Conservation (phyloP, 2,113 vertebrate species). For the Melanerpes aurifrons region DNA sequence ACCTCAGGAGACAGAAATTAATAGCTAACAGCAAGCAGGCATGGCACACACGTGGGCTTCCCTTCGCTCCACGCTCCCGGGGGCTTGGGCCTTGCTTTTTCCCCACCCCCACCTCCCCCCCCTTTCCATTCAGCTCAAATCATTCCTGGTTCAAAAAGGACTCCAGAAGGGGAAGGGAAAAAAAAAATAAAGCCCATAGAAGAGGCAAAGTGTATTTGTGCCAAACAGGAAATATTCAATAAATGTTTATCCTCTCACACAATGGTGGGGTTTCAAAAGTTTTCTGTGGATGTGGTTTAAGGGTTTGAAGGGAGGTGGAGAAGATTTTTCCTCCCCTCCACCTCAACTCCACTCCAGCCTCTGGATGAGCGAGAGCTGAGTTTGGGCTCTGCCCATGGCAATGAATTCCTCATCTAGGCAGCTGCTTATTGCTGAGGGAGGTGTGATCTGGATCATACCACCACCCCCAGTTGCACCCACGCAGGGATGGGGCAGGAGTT, state of each 20-base stretch:
- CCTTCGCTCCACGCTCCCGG: neutral
- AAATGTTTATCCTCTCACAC: constrained; percentile 47
- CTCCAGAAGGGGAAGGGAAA: neutral
- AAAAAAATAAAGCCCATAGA: constrained; percentile 1
- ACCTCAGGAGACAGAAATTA: constrained; percentile 63
- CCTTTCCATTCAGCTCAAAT: constrained; percentile 40
- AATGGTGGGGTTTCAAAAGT: constrained; percentile 33
- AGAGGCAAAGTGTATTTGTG: neutral
- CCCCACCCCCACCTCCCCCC: no score
- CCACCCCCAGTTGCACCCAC: rapidly evolving
- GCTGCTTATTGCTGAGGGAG: neutral
- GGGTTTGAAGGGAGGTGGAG: neutral
- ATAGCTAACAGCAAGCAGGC: constrained; percentile 67
- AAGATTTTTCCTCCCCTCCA: neutral
- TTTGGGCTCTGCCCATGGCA: neutral
- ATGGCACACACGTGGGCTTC: constrained; percentile 66
- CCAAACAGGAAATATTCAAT: constrained; percentile 65
- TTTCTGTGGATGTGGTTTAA: neutral
- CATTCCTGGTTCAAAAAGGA: constrained; percentile 7
- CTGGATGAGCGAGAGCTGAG: neutral
- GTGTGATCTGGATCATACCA: rapidly evolving
- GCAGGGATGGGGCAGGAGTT: neutral
- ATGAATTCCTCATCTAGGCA: neutral
- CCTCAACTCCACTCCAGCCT: neutral
- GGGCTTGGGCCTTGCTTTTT: neutral